Percentiles rank a stretch among this genome's conserved stretches.
Evolutionary conservation across 2,113 vertebrate genomes (phyloP).

Genomic region (Oryzias celebensis): DNA sequence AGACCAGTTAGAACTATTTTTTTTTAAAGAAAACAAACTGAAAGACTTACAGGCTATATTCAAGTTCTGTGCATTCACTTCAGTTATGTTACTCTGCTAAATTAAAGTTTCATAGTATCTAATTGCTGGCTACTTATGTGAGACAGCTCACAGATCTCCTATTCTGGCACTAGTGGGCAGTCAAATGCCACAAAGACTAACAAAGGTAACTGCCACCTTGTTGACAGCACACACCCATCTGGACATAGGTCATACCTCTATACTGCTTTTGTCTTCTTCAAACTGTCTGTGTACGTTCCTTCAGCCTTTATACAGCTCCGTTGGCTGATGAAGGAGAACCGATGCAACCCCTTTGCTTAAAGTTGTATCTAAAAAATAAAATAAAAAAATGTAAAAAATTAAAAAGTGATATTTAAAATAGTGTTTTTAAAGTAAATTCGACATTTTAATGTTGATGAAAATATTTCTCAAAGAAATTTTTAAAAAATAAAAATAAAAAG

Average conservation of each 20-base stretch:
- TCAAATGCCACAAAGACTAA: slow-evolving; percentile 54
- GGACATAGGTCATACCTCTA: slow-evolving; percentile 7
- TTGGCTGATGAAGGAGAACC: slow-evolving; percentile 20
- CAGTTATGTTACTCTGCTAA: neutral
- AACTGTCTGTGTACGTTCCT: slow-evolving; percentile 20
- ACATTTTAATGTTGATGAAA: neutral
- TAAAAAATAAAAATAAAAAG: neutral
- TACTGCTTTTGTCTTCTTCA: slow-evolving; percentile 15
- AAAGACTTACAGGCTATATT: neutral
- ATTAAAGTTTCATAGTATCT: neutral
- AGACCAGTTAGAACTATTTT: neutral
- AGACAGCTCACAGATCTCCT: slow-evolving; percentile 18
- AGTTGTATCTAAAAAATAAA: neutral
- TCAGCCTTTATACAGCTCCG: slow-evolving; percentile 17
- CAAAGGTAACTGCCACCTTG: slow-evolving; percentile 15
- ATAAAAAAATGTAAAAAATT: neutral
- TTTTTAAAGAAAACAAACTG: neutral
- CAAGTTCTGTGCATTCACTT: neutral
- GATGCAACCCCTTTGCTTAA: slow-evolving; percentile 27
- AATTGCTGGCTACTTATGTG: slow-evolving; percentile 12
- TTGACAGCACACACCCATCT: slow-evolving; percentile 5
- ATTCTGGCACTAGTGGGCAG: slow-evolving; percentile 69
- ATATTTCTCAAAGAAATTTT: neutral
- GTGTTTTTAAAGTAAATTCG: too few species aligned
- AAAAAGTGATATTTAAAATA: neutral